phyloP scores from a whole-genome alignment of 2,113 vertebrate genomes.

The Procavia capensis region DNA sequence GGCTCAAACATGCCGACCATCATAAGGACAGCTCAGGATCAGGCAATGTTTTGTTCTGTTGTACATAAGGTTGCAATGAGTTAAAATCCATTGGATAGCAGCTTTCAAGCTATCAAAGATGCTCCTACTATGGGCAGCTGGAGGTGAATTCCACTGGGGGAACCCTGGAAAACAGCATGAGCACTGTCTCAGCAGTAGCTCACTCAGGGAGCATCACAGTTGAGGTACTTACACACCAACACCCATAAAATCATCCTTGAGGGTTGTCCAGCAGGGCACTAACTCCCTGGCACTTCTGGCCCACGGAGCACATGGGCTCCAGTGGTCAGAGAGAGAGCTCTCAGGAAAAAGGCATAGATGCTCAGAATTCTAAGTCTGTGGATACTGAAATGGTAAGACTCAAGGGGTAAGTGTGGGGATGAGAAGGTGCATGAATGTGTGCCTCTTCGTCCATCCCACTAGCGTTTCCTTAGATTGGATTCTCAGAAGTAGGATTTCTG shows the following conservation, averaged over 20 bases:
- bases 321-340: background rate
- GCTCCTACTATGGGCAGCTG: background rate
- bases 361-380: background rate
- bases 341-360: background rate
- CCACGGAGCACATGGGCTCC: background rate
- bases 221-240: background rate
- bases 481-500: background rate
- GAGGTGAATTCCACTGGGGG: background rate
- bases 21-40: too few relatives aligned
- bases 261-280: background rate
- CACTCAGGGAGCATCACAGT: background rate
- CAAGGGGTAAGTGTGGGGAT: too few relatives aligned
- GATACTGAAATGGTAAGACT: background rate
- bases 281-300: background rate
- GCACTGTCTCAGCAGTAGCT: background rate
- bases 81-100: too few relatives aligned
- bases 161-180: background rate
- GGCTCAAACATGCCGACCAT: too few relatives aligned
- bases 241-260: background rate
- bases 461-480: background rate
- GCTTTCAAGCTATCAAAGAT: background rate
- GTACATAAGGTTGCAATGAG: too few relatives aligned
- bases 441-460: background rate
- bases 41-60: background rate
- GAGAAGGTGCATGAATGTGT: background rate